Percentiles rank a stretch among this genome's conserved stretches.
Conservation (phyloP, 2,797 vertebrate species). For the Enteromius argenteus region DNA sequence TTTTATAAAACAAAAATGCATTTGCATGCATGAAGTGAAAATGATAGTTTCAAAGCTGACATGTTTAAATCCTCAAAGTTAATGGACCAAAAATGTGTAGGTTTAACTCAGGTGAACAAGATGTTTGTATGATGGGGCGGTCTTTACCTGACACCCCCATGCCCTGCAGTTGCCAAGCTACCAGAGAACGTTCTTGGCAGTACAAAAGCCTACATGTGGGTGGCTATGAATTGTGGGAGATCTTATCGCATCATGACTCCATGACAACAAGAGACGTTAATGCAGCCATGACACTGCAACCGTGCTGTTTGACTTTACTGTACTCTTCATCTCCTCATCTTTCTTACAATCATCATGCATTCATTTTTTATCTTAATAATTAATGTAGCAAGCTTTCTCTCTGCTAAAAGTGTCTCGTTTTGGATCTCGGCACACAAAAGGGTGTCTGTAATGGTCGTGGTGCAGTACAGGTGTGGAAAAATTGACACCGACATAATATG, state of each 20-base stretch:
- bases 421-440: neutral
- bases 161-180: conserved; percentile 46
- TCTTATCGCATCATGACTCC: conserved; percentile 59
- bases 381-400: conserved; percentile 12
- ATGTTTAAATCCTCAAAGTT: conserved; percentile 44
- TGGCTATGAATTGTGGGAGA: conserved; percentile 59
- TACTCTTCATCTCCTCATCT: conserved; percentile 36
- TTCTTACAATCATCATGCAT: conserved; percentile 6
- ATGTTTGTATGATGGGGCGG: conserved; percentile 43
- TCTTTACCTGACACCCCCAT: conserved; percentile 72
- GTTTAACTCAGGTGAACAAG: conserved; percentile 40
- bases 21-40: conserved; percentile 19
- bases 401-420: neutral
- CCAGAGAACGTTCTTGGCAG: conserved; percentile 55
- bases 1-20: neutral
- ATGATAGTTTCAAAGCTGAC: conserved; percentile 9
- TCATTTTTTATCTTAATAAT: conserved; percentile 46
- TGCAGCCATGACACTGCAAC: conserved; percentile 32
- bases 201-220: conserved; percentile 66
- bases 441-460: neutral
- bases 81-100: conserved; percentile 24
- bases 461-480: conserved; percentile 14
- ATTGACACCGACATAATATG: neutral
- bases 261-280: conserved; percentile 55
- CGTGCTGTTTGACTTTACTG: conserved; percentile 37